Evolutionary conservation across 2,888 invertebrate genomes (phyloP).

Genomic region (Torymus texanus): DNA sequence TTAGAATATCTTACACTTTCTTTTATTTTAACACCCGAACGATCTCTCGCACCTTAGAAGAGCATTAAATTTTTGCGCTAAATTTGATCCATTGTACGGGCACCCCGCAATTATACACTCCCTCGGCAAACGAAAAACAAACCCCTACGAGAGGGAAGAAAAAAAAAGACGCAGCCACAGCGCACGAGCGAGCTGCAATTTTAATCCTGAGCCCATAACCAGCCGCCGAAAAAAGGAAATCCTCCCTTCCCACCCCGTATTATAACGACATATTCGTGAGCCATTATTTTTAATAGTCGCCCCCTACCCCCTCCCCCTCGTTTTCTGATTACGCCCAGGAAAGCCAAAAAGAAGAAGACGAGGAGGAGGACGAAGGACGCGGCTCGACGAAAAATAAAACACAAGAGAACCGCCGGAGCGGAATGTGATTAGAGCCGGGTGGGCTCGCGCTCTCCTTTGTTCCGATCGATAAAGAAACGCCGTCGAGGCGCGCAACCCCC

Average conservation of each 20-base stretch:
- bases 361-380: not conserved
- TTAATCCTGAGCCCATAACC: constrained; percentile 16
- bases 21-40: constrained; percentile 23
- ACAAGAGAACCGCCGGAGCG: constrained; percentile 44
- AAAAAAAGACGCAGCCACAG: not conserved
- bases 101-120: constrained; percentile 25
- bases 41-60: not conserved
- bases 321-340: constrained; percentile 39
- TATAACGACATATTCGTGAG: constrained; percentile 44
- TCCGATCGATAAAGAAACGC: constrained; percentile 49
- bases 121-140: constrained; percentile 1
- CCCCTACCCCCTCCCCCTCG: not conserved
- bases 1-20: constrained; percentile 17
- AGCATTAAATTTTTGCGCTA: constrained; percentile 39
- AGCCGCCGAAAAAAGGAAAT: constrained; percentile 35
- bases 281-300: constrained; percentile 54
- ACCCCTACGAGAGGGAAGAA: not conserved
- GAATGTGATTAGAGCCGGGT: constrained; percentile 50
- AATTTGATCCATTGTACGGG: constrained; percentile 45
- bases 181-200: not conserved
- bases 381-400: constrained; percentile 12
- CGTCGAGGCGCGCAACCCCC: constrained; percentile 42
- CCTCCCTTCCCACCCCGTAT: not conserved
- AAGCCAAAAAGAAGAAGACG: constrained; percentile 23
- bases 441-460: not conserved